phyloP scores from a whole-genome alignment of 2,888 invertebrate species.

The Trissolcus japonicus region DNA sequence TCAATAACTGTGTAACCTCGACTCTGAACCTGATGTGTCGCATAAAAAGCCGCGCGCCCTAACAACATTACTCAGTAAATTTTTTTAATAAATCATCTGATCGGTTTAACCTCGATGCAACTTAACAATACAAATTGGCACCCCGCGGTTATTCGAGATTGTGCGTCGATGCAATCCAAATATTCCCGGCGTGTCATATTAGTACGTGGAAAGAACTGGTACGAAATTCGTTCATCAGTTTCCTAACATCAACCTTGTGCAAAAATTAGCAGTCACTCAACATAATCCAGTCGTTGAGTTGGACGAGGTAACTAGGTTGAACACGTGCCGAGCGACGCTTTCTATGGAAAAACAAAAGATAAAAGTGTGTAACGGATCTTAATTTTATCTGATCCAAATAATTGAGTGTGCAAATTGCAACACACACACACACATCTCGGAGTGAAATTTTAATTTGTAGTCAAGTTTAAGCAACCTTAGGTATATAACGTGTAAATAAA shows the following conservation, averaged over 20 bases:
- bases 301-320: conserved; percentile 8
- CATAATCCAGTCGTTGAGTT: conserved; percentile 7
- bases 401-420: conserved; percentile 6
- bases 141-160: no score
- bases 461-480: no score
- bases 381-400: conserved; percentile 6
- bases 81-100: conserved; percentile 5
- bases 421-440: background rate
- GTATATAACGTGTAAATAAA: no score
- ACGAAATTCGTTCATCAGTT: background rate
- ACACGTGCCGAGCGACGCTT: conserved; percentile 11
- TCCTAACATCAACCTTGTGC: background rate
- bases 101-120: no score
- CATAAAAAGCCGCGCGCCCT: background rate
- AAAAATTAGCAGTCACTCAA: conserved; percentile 23
- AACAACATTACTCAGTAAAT: conserved; percentile 15
- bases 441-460: background rate
- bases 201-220: background rate
- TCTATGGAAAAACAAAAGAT: conserved; percentile 11
- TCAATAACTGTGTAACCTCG: conserved; percentile 6
- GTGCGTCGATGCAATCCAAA: no score
- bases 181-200: no score
- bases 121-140: conserved; percentile 17
- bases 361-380: background rate
- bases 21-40: conserved; percentile 2